Evolutionary conservation across 2,797 vertebrate species (phyloP).

Genomic region (Acestrorhynchus altus): DNA sequence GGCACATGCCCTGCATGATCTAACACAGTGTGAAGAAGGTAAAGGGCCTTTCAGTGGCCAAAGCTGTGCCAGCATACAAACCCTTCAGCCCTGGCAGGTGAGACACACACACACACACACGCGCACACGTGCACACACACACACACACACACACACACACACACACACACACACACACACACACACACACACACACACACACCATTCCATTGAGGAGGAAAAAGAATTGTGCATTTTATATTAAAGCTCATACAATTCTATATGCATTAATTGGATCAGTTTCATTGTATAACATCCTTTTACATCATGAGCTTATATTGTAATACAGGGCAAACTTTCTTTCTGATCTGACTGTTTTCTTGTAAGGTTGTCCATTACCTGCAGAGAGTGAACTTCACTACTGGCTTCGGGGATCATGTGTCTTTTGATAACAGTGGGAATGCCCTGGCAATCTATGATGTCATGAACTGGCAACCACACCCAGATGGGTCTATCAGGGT

Average conservation of each 20-base stretch:
- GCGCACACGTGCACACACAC: slow-evolving; percentile 19
- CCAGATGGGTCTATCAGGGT: slow-evolving; percentile 62
- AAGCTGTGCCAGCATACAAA: slow-evolving; percentile 66
- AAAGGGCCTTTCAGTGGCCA: slow-evolving; percentile 67
- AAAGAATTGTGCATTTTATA: no score
- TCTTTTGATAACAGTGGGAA: slow-evolving; percentile 77
- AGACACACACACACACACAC: not conserved
- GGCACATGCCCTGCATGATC: slow-evolving; percentile 69
- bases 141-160: no score
- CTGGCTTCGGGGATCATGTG: slow-evolving; percentile 70
- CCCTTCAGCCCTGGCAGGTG: slow-evolving; percentile 76
- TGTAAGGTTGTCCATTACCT: slow-evolving; percentile 70
- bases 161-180: no score
- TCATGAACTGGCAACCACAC: slow-evolving; percentile 73
- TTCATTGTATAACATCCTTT: not conserved
- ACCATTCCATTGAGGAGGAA: no score
- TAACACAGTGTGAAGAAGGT: slow-evolving; percentile 66
- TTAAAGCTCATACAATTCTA: no score
- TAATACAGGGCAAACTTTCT: not conserved
- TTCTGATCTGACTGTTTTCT: not conserved
- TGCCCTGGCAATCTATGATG: slow-evolving; percentile 72
- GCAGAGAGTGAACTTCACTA: slow-evolving; percentile 71
- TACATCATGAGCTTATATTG: not conserved
- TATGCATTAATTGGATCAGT: no score
- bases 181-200: no score